A percentile compares a stretch with the other conserved stretches of the same genome.
Evolutionary conservation across 2,888 invertebrate species (phyloP).

Genomic region (Phania funesta): DNA sequence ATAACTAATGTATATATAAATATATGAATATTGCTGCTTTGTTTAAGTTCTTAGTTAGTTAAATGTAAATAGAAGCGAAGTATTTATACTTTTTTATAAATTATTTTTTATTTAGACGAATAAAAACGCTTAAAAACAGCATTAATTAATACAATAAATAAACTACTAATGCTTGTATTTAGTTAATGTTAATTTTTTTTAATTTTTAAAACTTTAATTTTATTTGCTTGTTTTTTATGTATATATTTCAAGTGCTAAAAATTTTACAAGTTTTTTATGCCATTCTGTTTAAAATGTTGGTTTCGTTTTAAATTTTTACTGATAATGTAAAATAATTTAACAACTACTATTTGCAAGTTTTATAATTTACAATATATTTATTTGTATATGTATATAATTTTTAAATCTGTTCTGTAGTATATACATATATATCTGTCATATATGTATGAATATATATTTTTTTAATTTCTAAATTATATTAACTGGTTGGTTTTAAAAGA

Average conservation of each 20-base stretch:
- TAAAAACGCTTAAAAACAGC: slow-evolving; percentile 63
- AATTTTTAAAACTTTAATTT: slow-evolving; percentile 4
- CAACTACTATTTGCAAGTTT: slow-evolving; percentile 64
- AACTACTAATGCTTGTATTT: slow-evolving; percentile 60
- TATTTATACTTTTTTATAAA: slow-evolving; percentile 46
- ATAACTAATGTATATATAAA: slow-evolving; percentile 60
- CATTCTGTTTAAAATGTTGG: slow-evolving; percentile 30
- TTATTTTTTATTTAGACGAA: slow-evolving; percentile 54
- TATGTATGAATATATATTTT: not conserved
- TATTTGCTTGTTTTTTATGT: slow-evolving; percentile 4
- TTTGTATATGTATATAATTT: slow-evolving; percentile 14
- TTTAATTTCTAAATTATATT: slow-evolving; percentile 35
- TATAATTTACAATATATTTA: slow-evolving; percentile 40
- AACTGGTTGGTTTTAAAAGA: slow-evolving; percentile 48
- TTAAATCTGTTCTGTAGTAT: slow-evolving; percentile 1
- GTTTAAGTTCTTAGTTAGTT: slow-evolving; percentile 27
- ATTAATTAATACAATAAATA: slow-evolving; percentile 60
- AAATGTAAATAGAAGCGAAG: slow-evolving; percentile 66
- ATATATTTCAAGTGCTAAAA: slow-evolving; percentile 52
- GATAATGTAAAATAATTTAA: slow-evolving; percentile 55
- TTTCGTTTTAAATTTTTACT: slow-evolving; percentile 2
- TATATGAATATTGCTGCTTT: slow-evolving; percentile 63
- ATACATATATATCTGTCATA: no score
- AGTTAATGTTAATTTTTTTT: slow-evolving; percentile 25
- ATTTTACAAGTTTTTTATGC: slow-evolving; percentile 44